Percentiles rank a stretch among this genome's conserved stretches.
These are phyloP conservation scores for Tachysurus vachellii DNA, from an alignment of 2,113 vertebrate species.

Conservation along the genomic window DNA sequence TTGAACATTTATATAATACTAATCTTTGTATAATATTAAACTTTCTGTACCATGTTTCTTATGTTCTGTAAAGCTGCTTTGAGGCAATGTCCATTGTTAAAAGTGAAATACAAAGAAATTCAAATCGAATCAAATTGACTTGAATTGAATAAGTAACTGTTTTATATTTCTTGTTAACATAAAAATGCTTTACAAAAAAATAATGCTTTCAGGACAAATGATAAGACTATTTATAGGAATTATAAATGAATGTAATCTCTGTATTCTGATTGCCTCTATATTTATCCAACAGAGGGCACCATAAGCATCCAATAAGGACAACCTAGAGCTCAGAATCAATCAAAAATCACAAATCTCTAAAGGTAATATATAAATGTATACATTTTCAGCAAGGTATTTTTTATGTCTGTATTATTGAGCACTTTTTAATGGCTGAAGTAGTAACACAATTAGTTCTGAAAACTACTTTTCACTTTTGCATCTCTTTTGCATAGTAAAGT, in stretches of 20 bases:
- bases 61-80: too few species aligned
- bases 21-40: too few species aligned
- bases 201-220: neutral
- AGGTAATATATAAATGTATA: too few species aligned
- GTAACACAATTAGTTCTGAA: neutral
- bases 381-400: neutral
- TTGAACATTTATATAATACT: too few species aligned
- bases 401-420: neutral
- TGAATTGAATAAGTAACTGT: too few species aligned
- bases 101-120: too few species aligned
- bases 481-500: neutral
- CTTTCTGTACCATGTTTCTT: too few species aligned
- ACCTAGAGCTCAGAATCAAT: neutral
- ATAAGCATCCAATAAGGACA: neutral
- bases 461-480: neutral
- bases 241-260: neutral
- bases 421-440: neutral
- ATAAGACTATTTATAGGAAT: neutral
- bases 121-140: too few species aligned
- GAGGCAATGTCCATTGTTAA: too few species aligned
- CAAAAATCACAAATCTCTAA: neutral
- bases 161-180: too few species aligned
- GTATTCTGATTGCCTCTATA: neutral
- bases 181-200: neutral
- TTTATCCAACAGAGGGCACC: constrained; percentile 1